These are phyloP conservation scores for Brachyopa scutellaris DNA, from an alignment of 2,888 invertebrate species.

Conservation along the genomic window DNA sequence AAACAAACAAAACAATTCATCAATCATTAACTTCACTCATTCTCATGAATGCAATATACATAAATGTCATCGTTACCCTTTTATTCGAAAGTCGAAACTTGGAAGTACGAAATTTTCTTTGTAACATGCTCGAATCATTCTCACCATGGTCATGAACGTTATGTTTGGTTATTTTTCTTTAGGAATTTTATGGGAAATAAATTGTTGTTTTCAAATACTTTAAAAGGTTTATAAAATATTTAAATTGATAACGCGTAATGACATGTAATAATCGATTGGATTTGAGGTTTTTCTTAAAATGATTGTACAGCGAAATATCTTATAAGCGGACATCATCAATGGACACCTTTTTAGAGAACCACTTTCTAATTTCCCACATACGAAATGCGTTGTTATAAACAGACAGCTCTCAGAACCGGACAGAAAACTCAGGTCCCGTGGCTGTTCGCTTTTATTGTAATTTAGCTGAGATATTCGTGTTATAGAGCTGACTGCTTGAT, in stretches of 20 bases:
- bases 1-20: slow-evolving; percentile 9
- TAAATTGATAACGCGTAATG: slow-evolving; percentile 13
- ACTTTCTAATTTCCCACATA: too few species aligned
- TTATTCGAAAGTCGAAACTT: slow-evolving; percentile 3
- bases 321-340: too few species aligned
- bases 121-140: slow-evolving; percentile 37
- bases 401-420: too few species aligned
- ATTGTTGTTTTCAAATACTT: neutral
- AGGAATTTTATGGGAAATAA: slow-evolving; percentile 33
- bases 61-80: slow-evolving; percentile 31
- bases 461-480: too few species aligned
- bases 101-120: slow-evolving; percentile 21
- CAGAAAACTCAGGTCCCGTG: too few species aligned
- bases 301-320: too few species aligned
- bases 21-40: slow-evolving; percentile 61
- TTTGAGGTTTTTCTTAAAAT: slow-evolving; percentile 18
- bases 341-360: too few species aligned
- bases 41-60: slow-evolving; percentile 64
- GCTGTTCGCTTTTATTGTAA: too few species aligned
- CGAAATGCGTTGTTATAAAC: too few species aligned
- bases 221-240: neutral
- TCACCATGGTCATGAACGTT: slow-evolving; percentile 39
- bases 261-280: slow-evolving; percentile 25
- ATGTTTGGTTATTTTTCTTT: too few species aligned
- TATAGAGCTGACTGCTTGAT: too few species aligned